Evolutionary conservation across 1,140 invertebrate species (phyloP).

Genomic region (Drosophila ohnishii): DNA sequence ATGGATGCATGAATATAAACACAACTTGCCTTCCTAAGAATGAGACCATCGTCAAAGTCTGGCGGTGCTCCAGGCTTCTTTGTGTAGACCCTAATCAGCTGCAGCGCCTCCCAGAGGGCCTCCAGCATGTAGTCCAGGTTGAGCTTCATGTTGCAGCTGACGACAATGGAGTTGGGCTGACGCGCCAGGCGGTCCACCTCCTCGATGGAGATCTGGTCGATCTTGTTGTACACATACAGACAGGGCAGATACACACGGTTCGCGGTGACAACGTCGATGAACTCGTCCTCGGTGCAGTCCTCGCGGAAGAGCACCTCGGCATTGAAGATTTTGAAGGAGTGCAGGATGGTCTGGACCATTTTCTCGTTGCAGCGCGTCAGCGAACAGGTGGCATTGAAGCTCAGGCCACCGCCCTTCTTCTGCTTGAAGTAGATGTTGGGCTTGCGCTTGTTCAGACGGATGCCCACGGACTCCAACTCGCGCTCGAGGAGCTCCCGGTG

Average conservation of each 20-base stretch:
- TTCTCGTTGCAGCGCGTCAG: slow-evolving; percentile 98
- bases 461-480: slow-evolving; percentile 98
- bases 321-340: slow-evolving; percentile 99
- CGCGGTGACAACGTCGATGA: slow-evolving; percentile 99
- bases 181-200: slow-evolving; percentile 98
- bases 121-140: slow-evolving; percentile 98
- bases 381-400: slow-evolving; percentile 98
- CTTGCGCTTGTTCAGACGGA: slow-evolving; percentile 95
- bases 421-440: slow-evolving; percentile 99
- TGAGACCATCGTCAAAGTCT: slow-evolving; percentile 97
- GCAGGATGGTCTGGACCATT: slow-evolving; percentile 98
- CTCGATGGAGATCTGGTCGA: slow-evolving; percentile 99
- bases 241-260: slow-evolving; percentile 99
- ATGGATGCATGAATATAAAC: not conserved
- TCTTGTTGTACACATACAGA: slow-evolving; percentile 99
- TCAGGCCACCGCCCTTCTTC: slow-evolving; percentile 99
- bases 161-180: slow-evolving; percentile 95
- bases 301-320: slow-evolving; percentile 98
- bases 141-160: slow-evolving; percentile 99
- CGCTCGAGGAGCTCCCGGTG: slow-evolving; percentile 95
- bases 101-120: slow-evolving; percentile 96
- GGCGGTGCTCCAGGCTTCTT: slow-evolving; percentile 99
- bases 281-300: slow-evolving; percentile 97
- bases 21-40: slow-evolving; percentile 88
- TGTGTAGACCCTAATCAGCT: slow-evolving; percentile 97